phyloP scores from a whole-genome alignment of 2,113 vertebrate species.

The Coryphaenoides rupestris region DNA sequence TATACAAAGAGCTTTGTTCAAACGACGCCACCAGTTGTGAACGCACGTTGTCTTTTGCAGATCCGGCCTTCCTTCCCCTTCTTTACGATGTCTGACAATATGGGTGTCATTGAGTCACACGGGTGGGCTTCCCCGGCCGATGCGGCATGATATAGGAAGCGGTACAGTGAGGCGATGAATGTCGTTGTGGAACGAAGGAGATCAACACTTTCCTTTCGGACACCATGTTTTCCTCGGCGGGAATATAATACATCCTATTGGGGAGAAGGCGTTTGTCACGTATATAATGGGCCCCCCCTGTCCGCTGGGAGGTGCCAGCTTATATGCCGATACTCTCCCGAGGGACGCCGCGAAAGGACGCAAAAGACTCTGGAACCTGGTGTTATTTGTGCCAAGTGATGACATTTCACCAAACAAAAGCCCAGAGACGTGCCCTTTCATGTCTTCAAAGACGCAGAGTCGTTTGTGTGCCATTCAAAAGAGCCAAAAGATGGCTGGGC shows the following conservation, averaged over 20 bases:
- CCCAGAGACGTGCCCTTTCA: constrained; percentile 46
- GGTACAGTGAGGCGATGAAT: neutral
- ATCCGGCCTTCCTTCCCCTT: neutral
- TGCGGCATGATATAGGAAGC: neutral
- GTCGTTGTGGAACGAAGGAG: neutral
- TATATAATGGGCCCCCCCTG: constrained; percentile 43
- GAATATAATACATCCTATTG: constrained; percentile 1
- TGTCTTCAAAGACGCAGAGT: constrained; percentile 51
- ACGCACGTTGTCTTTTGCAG: neutral
- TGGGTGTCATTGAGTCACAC: neutral
- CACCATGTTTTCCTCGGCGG: neutral
- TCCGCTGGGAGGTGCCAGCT: constrained; percentile 32
- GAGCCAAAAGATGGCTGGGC: constrained; percentile 35
- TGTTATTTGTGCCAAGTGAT: constrained; percentile 48
- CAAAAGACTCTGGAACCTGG: constrained; percentile 42
- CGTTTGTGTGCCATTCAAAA: constrained; percentile 55
- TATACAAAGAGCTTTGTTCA: neutral
- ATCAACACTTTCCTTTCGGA: neutral
- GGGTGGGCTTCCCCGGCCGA: neutral
- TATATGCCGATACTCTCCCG: constrained; percentile 53
- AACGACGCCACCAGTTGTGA: neutral
- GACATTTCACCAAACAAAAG: constrained; percentile 61
- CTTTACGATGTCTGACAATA: neutral
- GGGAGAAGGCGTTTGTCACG: constrained; percentile 40
- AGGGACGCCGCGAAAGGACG: constrained; percentile 46